phyloP scores from a whole-genome alignment of 1,140 invertebrate genomes.

The Hylaeus anthracinus region DNA sequence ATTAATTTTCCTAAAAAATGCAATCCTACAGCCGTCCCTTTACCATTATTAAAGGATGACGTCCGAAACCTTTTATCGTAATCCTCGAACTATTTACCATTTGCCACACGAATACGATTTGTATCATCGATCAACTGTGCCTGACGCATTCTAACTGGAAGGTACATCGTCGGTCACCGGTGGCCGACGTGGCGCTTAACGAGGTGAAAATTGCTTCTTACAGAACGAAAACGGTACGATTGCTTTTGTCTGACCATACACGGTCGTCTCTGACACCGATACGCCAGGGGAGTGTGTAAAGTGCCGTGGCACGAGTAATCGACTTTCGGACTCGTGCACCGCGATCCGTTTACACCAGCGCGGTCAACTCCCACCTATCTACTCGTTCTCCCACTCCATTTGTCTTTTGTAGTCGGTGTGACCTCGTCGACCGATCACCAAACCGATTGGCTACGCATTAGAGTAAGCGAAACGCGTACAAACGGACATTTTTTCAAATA shows the following conservation, averaged over 20 bases:
- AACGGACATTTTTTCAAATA: not conserved
- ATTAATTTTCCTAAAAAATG: too few relatives aligned
- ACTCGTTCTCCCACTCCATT: slow-evolving; percentile 21
- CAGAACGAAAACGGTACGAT: not conserved
- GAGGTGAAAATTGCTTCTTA: not conserved
- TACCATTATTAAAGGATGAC: too few relatives aligned
- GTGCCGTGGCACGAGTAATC: slow-evolving; percentile 50
- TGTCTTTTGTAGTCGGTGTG: slow-evolving; percentile 25
- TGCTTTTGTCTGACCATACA: not conserved
- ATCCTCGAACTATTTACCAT: too few relatives aligned
- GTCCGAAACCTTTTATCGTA: too few relatives aligned
- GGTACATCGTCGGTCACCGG: too few relatives aligned
- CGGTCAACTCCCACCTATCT: slow-evolving; percentile 11
- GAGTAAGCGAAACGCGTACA: slow-evolving; percentile 55
- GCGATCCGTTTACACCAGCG: slow-evolving; percentile 47
- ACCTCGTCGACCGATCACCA: slow-evolving; percentile 47
- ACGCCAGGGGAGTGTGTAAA: slow-evolving; percentile 30
- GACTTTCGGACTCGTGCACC: slow-evolving; percentile 53
- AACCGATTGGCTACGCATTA: slow-evolving; percentile 56
- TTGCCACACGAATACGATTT: too few relatives aligned
- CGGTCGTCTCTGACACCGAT: not conserved
- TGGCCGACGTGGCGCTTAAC: not conserved
- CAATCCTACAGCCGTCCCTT: too few relatives aligned
- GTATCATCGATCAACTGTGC: too few relatives aligned
- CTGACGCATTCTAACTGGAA: too few relatives aligned